Conservation (phyloP, 2,797 vertebrate genomes). For the Coracias cyanogaster region DNA sequence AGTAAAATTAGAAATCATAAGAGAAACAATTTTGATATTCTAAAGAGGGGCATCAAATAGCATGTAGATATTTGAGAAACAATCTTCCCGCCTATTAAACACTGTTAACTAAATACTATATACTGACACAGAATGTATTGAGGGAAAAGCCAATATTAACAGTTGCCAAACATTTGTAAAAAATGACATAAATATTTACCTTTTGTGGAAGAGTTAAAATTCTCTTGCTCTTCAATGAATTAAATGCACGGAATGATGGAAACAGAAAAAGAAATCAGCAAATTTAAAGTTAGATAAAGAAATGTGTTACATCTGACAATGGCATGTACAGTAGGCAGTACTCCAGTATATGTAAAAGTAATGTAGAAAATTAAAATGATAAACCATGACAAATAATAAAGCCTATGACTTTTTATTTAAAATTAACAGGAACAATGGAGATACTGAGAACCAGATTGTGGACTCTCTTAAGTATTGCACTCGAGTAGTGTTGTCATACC, state of each 20-base stretch:
- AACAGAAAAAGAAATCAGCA: slow-evolving; percentile 89
- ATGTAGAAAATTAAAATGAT: slow-evolving; percentile 69
- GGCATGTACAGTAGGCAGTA: slow-evolving; percentile 76
- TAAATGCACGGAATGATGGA: slow-evolving; percentile 87
- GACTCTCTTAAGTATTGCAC: background rate
- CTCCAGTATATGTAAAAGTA: slow-evolving; percentile 69
- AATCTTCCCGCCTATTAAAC: background rate
- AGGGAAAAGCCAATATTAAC: slow-evolving; percentile 54
- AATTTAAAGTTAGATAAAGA: slow-evolving; percentile 84
- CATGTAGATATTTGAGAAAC: background rate
- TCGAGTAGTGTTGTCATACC: background rate
- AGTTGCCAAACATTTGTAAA: slow-evolving; percentile 73
- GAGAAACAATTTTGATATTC: background rate
- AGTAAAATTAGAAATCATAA: background rate
- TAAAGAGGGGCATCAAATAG: background rate
- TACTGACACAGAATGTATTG: background rate
- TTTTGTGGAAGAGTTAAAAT: slow-evolving; percentile 84
- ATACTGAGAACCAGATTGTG: slow-evolving; percentile 58
- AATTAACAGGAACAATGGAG: slow-evolving; percentile 73
- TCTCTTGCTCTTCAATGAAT: slow-evolving; percentile 89
- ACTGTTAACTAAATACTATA: background rate
- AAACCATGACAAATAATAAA: slow-evolving; percentile 75
- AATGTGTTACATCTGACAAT: slow-evolving; percentile 79
- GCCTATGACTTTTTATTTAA: slow-evolving; percentile 27
- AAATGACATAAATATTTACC: slow-evolving; percentile 83